phyloP scores from a whole-genome alignment of 2,113 vertebrate species.

The Delphinus delphis region DNA sequence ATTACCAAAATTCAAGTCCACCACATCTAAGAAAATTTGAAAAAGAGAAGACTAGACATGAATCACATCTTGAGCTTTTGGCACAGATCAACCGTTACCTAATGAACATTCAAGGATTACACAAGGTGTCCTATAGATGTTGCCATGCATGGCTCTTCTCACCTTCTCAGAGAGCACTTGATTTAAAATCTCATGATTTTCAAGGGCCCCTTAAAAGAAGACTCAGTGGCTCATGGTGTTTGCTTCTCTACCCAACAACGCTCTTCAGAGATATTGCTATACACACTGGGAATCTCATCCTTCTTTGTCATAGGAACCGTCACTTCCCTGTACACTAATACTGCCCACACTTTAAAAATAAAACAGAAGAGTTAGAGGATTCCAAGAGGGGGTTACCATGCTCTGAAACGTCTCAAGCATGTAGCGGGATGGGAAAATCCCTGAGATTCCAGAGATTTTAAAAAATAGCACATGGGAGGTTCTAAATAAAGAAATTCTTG shows the following conservation, averaged over 20 bases:
- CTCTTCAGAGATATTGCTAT: neutral
- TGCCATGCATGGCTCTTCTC: neutral
- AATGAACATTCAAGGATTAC: neutral
- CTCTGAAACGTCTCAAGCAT: conserved; percentile 82
- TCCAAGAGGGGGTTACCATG: conserved; percentile 74
- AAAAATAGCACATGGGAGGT: conserved; percentile 73
- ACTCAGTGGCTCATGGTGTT: neutral
- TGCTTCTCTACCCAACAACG: neutral
- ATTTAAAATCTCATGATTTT: neutral
- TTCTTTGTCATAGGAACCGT: conserved; percentile 37
- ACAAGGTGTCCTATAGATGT: neutral
- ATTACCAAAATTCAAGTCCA: neutral
- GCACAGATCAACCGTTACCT: neutral
- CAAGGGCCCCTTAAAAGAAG: neutral
- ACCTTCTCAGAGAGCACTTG: neutral
- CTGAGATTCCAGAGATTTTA: conserved; percentile 80
- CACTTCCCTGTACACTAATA: neutral
- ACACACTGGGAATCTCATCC: neutral
- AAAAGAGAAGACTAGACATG: neutral
- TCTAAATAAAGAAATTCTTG: conserved; percentile 81
- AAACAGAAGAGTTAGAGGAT: conserved; percentile 78
- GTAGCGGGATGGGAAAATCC: conserved; percentile 83
- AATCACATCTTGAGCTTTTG: neutral
- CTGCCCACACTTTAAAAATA: conserved; percentile 80
- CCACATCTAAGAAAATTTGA: neutral